Evolutionary conservation across 2,113 vertebrate genomes (phyloP).

Genomic region (Alligator mississippiensis): DNA sequence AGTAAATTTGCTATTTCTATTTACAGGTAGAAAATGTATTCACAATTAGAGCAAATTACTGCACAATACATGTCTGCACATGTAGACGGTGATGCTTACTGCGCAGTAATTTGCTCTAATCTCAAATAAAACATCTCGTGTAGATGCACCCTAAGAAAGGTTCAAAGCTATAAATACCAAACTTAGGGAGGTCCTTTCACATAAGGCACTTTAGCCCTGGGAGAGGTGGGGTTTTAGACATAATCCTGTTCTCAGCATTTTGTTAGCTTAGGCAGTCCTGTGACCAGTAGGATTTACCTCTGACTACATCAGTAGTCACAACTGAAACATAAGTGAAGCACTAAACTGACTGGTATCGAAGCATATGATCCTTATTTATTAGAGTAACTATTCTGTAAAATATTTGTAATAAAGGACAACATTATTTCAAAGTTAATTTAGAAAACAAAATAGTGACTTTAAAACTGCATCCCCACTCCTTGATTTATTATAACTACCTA

Average conservation of each 20-base stretch:
- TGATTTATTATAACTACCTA: neutral
- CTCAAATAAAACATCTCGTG: too few species aligned
- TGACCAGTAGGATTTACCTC: neutral
- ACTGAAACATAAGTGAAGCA: neutral
- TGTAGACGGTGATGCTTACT: too few species aligned
- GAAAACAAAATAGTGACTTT: neutral
- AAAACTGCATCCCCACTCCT: neutral
- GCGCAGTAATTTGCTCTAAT: too few species aligned
- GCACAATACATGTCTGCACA: too few species aligned
- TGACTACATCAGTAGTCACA: neutral
- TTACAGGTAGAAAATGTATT: too few species aligned
- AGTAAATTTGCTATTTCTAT: too few species aligned
- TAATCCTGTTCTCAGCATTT: neutral
- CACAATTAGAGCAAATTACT: too few species aligned
- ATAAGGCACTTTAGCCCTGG: neutral
- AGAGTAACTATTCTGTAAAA: neutral
- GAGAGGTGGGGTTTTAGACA: neutral
- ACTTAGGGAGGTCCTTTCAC: neutral
- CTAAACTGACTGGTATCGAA: neutral
- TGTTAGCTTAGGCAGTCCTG: neutral
- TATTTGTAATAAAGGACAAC: neutral
- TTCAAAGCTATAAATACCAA: neutral
- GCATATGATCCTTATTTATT: neutral
- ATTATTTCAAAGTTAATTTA: neutral
- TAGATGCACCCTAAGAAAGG: too few species aligned